Base-by-base conservation (phyloP, 2,888 invertebrate genomes). In the Corbicula japonica region DNA sequence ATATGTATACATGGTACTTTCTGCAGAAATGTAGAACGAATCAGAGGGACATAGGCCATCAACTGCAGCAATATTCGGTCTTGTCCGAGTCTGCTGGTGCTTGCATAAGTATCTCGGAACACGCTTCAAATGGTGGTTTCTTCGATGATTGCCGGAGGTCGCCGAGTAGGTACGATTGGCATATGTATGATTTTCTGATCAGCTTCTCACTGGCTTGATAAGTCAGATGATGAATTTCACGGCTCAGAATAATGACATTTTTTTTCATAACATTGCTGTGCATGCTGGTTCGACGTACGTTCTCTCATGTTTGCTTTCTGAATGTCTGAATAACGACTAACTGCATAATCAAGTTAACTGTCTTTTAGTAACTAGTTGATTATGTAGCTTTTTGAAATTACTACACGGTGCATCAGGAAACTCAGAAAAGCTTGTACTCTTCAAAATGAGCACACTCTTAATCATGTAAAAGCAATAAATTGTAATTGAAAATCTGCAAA, bases 21-120 rank as follows among this genome's bases (percentile, higher is more conserved):
- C 82, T 10, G 74, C 71, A 8, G 82, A 79, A 54, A 58, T 79
- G 50, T 79, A 76, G 58, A 83, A 83, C 1, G 82, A 83, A 44
- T 79, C 82, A 15, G 82, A 83, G 1, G 82, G 82, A 73, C 82
- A 79, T 28, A 83, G 54, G 48, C 79, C 82, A 52, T 77, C 78
- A n/a, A 83, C 82, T 21, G 76, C 56, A 41, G 76, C 76, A 30
- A 79, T 83, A 48, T 76, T 73, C 23, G 78, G 78, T 48, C 82
- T 60, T 66, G 78, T 83, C 50, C 78, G 58, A 8, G 82, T 83
- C 71, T 72, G 76, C 61, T 79, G 82, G 61, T 70, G 75, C 48
- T 58, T 76, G 34, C 72, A 74, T 44, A 61, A 46, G 52, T n/a
- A n/a, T n/a, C n/a, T n/a, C n/a, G n/a, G n/a, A n/a, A n/a, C n/a